Evolutionary conservation across 2,888 invertebrate species (phyloP).

Genomic region (Drosophila longiperda): DNA sequence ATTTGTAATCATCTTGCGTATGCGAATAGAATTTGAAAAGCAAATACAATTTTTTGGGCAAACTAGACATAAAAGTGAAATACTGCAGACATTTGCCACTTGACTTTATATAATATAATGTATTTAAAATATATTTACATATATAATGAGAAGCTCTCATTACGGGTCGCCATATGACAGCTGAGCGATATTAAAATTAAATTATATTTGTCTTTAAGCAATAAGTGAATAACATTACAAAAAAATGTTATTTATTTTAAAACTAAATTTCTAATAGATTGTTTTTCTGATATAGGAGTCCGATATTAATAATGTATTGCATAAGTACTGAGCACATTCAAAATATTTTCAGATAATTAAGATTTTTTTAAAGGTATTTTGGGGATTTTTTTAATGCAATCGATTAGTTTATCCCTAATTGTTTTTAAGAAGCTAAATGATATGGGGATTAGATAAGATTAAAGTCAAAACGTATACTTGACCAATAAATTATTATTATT

Average conservation of each 20-base stretch:
- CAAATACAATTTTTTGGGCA: slow-evolving; percentile 14
- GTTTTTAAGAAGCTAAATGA: background rate
- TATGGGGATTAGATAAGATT: background rate
- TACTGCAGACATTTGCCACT: slow-evolving; percentile 3
- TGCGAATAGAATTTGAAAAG: slow-evolving; percentile 35
- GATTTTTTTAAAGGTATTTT: background rate
- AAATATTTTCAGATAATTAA: background rate
- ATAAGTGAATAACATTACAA: background rate
- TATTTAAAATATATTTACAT: background rate
- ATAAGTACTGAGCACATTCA: background rate
- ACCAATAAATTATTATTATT: background rate
- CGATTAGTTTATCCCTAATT: too few species aligned
- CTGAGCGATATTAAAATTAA: background rate
- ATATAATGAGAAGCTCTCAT: background rate
- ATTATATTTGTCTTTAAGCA: background rate
- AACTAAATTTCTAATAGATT: background rate
- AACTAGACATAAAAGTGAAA: slow-evolving; percentile 1
- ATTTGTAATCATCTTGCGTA: slow-evolving; percentile 26
- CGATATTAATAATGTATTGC: background rate
- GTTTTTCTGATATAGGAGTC: background rate
- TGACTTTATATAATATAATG: background rate
- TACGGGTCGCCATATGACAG: background rate
- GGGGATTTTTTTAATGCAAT: background rate
- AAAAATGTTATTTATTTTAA: background rate
- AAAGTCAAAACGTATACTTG: background rate